Percentiles rank a stretch among this genome's conserved stretches.
Evolutionary conservation across 2,113 vertebrate species (phyloP).

Genomic region (Dissostichus mawsoni): DNA sequence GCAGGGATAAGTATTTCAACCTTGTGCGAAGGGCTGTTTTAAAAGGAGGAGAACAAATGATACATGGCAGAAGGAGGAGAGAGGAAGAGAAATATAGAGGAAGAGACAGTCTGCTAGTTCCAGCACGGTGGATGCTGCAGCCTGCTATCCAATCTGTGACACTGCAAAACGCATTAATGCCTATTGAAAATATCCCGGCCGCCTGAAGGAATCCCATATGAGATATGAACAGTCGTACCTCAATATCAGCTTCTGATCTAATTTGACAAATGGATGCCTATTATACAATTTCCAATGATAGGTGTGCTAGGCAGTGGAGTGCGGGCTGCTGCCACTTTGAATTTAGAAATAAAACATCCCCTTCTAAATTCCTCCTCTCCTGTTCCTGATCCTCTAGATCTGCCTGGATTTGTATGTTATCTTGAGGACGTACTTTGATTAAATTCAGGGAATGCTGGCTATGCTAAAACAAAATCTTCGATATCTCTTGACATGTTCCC

Average conservation of each 20-base stretch:
- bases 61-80: constrained; percentile 33
- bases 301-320: constrained; percentile 47
- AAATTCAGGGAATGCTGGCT: constrained; percentile 45
- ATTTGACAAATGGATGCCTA: constrained; percentile 80
- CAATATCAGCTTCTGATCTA: constrained; percentile 76
- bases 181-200: constrained; percentile 66
- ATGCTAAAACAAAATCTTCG: constrained; percentile 49
- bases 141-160: constrained; percentile 57
- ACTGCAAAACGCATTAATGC: constrained; percentile 67
- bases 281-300: constrained; percentile 72
- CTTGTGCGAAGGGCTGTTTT: constrained; percentile 5
- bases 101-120: constrained; percentile 41
- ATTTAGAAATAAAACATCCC: constrained; percentile 64
- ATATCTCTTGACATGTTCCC: constrained; percentile 33
- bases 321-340: constrained; percentile 64
- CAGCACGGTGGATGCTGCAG: constrained; percentile 36
- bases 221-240: constrained; percentile 68
- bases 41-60: constrained; percentile 3
- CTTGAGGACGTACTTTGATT: constrained; percentile 56
- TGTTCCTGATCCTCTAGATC: constrained; percentile 49
- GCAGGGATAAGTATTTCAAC: constrained; percentile 23
- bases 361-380: constrained; percentile 46
- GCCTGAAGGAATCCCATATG: constrained; percentile 68
- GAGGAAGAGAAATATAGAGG: constrained; percentile 28
- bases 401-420: constrained; percentile 56